A percentile compares a stretch with the other conserved stretches of the same genome.
phyloP scores from a whole-genome alignment of 2,113 vertebrate species.

The Callipepla californica region DNA sequence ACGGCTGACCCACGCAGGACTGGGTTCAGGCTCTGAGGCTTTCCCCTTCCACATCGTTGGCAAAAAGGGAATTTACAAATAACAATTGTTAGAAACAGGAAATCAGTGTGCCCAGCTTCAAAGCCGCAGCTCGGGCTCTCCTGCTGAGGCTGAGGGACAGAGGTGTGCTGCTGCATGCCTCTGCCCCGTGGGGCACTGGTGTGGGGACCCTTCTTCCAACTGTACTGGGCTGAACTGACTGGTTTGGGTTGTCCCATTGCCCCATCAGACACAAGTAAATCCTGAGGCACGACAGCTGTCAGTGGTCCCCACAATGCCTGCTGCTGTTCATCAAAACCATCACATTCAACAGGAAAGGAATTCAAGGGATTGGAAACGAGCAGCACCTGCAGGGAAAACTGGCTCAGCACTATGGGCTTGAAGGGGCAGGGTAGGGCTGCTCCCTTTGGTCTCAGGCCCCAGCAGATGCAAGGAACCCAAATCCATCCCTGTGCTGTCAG shows the following conservation, averaged over 20 bases:
- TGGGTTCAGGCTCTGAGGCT: background rate
- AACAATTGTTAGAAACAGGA: background rate
- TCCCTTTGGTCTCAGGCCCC: background rate
- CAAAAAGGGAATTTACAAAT: background rate
- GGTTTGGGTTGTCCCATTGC: background rate
- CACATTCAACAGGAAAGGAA: background rate
- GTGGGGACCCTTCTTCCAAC: background rate
- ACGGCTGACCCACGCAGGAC: background rate
- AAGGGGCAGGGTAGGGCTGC: background rate
- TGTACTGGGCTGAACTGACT: background rate
- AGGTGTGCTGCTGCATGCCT: background rate
- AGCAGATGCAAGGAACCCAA: background rate
- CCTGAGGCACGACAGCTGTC: background rate
- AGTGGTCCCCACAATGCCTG: accelerated
- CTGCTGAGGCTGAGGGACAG: background rate
- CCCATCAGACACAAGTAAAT: background rate
- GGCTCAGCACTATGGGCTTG: background rate
- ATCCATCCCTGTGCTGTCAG: background rate
- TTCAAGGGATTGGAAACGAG: background rate
- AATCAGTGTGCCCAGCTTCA: background rate
- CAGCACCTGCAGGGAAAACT: background rate
- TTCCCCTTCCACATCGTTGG: background rate
- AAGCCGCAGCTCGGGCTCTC: background rate
- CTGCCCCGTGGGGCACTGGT: background rate
- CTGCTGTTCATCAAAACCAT: constrained; percentile 15